phyloP scores from a whole-genome alignment of 2,888 invertebrate species.

The Drosophila prostipennis region DNA sequence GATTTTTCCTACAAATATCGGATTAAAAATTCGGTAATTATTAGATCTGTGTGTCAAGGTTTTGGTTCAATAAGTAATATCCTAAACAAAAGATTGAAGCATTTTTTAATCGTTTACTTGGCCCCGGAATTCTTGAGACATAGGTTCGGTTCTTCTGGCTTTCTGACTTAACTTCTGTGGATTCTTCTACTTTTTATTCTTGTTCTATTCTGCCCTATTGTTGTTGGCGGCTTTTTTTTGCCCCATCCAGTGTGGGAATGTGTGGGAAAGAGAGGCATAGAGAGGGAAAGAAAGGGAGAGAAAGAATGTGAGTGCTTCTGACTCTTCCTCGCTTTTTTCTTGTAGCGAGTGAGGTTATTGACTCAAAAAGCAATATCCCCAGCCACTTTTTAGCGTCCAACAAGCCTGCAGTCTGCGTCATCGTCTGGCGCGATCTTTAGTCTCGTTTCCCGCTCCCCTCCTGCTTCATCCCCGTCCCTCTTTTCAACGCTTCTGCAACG shows the following conservation, averaged over 20 bases:
- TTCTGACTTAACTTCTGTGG: conserved; percentile 7
- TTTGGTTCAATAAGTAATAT: background rate
- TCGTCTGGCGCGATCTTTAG: conserved; percentile 41
- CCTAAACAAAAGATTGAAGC: conserved; percentile 2
- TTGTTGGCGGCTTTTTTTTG: conserved; percentile 38
- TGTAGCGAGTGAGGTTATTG: conserved; percentile 31
- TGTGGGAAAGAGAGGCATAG: background rate
- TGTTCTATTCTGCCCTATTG: conserved; percentile 5
- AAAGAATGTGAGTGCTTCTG: conserved; percentile 29
- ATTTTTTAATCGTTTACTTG: conserved; percentile 6
- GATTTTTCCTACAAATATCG: background rate
- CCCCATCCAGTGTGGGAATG: conserved; percentile 41
- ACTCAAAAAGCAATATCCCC: conserved; percentile 25
- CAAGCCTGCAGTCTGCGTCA: conserved; percentile 41
- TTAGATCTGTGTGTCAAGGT: background rate
- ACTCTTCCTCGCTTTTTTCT: conserved; percentile 4
- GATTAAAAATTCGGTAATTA: background rate
- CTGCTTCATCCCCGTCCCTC: background rate
- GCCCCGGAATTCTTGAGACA: conserved; percentile 5
- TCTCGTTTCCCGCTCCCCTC: conserved; percentile 14
- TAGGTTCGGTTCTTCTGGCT: conserved; percentile 5
- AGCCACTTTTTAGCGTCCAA: conserved; percentile 14
- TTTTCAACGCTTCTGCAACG: conserved; percentile 44
- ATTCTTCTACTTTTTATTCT: conserved; percentile 12
- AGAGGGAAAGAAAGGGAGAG: conserved; percentile 11